A percentile compares a stretch with the other conserved stretches of the same genome.
Evolutionary conservation across 1,140 invertebrate genomes (phyloP).

Genomic region (Plutomurus gul): DNA sequence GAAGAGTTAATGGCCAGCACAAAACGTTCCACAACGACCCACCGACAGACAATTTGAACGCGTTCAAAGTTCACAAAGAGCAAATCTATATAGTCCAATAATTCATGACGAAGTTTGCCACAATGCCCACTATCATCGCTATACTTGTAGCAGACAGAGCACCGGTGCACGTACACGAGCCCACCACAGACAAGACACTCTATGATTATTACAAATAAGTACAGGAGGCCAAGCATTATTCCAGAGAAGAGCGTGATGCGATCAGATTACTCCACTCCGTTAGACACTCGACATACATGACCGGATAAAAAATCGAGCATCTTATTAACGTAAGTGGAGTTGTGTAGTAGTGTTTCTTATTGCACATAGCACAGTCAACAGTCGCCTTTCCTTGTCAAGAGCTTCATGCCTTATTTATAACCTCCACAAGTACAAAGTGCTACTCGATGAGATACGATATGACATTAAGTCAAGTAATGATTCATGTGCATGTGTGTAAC

Average conservation of each 20-base stretch:
- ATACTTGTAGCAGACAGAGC: too few relatives aligned
- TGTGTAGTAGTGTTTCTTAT: neutral
- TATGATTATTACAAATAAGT: neutral
- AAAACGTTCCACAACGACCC: neutral
- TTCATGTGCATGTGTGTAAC: too few relatives aligned
- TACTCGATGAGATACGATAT: neutral
- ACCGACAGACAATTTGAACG: neutral
- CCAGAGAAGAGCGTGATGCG: neutral
- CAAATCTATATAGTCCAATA: neutral
- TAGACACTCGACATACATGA: constrained; percentile 8
- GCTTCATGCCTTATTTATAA: neutral
- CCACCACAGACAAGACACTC: too few relatives aligned
- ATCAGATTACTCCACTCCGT: neutral
- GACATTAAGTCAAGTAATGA: neutral
- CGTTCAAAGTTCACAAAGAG: neutral
- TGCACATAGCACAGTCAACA: neutral
- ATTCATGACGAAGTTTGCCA: neutral
- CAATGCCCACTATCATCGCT: too few relatives aligned
- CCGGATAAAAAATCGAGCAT: constrained; percentile 3
- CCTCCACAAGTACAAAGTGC: neutral
- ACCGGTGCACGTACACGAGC: too few relatives aligned
- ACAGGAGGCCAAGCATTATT: neutral
- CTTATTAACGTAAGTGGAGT: neutral
- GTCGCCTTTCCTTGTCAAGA: neutral
- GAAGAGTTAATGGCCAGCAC: neutral